phyloP scores from a whole-genome alignment of 2,113 vertebrate species.

The Menura novaehollandiae region DNA sequence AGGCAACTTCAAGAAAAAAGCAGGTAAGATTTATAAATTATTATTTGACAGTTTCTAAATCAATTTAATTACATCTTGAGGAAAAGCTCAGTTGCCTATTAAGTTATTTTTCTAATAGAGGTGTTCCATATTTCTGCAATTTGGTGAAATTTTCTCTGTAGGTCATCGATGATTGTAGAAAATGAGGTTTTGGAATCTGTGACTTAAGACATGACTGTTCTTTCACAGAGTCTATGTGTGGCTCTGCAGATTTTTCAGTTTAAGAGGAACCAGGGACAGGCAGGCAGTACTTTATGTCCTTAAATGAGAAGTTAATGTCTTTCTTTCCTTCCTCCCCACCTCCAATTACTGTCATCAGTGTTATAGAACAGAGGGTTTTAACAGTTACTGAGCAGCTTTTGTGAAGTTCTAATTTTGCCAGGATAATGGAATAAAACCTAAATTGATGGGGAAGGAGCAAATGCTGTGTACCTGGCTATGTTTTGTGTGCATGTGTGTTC shows the following conservation, averaged over 20 bases:
- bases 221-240: background rate
- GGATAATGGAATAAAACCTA: background rate
- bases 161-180: background rate
- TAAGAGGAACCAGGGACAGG: background rate
- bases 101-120: background rate
- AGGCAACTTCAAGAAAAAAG: constrained; percentile 84
- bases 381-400: background rate
- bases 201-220: background rate
- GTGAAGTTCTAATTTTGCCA: background rate
- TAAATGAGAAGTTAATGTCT: constrained; percentile 27
- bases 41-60: background rate
- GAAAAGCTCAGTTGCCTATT: background rate
- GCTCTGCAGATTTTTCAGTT: background rate
- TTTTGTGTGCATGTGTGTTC: background rate
- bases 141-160: constrained; percentile 10
- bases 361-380: background rate
- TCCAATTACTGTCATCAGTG: background rate
- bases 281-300: constrained; percentile 15
- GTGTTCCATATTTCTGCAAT: constrained; percentile 4
- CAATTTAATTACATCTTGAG: background rate
- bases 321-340: background rate
- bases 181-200: constrained; percentile 2
- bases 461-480: background rate
- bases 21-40: constrained; percentile 79
- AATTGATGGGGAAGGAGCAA: background rate